These are phyloP conservation scores for Chionodraco myersi DNA, from an alignment of 2,113 vertebrate species.

Conservation along the genomic window DNA sequence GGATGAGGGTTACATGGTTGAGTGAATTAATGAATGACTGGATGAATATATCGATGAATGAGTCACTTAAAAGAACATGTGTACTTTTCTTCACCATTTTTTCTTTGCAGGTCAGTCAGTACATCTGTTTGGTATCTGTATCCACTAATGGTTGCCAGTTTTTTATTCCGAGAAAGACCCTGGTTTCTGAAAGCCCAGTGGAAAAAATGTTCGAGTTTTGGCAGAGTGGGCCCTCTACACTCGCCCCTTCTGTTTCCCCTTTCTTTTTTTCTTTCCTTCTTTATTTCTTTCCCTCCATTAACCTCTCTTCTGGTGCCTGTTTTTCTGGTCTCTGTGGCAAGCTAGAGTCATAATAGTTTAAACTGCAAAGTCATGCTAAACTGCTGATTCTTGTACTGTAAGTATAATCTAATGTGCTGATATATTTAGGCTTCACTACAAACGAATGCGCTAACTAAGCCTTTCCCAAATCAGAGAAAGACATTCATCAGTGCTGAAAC, in stretches of 20 bases:
- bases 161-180: constrained; percentile 45
- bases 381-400: constrained; percentile 23
- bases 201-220: constrained; percentile 67
- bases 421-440: constrained; percentile 13
- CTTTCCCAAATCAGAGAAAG: background rate
- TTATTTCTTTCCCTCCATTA: constrained; percentile 38
- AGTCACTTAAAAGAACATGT: constrained; percentile 27
- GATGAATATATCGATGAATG: constrained; percentile 29
- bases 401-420: constrained; percentile 3
- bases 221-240: constrained; percentile 54
- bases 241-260: constrained; percentile 42
- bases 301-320: constrained; percentile 19
- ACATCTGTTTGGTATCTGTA: constrained; percentile 66
- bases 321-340: constrained; percentile 34
- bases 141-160: constrained; percentile 43
- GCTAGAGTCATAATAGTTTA: constrained; percentile 9
- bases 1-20: constrained; percentile 5
- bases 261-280: constrained; percentile 24
- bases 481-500: background rate
- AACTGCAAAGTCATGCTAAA: constrained; percentile 14
- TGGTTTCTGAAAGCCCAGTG: constrained; percentile 63
- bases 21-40: constrained; percentile 28
- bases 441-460: constrained; percentile 23
- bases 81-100: constrained; percentile 16
- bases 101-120: constrained; percentile 25